A percentile compares a stretch with the other conserved stretches of the same genome.
phyloP scores from a whole-genome alignment of 2,113 vertebrate genomes.

The Ailuropoda melanoleuca region DNA sequence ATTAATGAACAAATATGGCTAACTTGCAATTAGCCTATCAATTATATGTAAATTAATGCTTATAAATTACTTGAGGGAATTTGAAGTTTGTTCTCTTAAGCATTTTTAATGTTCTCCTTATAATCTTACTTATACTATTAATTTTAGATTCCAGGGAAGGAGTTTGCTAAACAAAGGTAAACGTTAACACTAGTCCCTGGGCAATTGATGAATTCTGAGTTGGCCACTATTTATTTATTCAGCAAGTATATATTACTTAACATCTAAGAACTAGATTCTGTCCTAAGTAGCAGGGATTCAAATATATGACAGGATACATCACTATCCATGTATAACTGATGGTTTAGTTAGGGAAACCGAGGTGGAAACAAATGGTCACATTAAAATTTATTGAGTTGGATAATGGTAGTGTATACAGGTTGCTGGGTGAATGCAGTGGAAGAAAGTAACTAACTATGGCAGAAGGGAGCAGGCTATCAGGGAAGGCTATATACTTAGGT shows the following conservation, averaged over 20 bases:
- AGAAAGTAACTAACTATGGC: neutral
- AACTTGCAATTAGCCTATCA: conserved; percentile 66
- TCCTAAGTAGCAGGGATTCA: conserved; percentile 30
- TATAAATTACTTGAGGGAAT: conserved; percentile 61
- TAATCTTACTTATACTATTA: conserved; percentile 64
- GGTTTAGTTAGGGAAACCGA: neutral
- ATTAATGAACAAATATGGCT: conserved; percentile 65
- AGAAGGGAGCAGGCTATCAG: neutral
- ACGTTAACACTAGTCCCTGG: conserved; percentile 34
- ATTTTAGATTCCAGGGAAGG: conserved; percentile 56
- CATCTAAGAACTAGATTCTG: neutral
- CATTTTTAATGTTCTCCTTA: conserved; percentile 65
- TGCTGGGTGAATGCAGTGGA: neutral
- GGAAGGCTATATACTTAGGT: neutral
- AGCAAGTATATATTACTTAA: neutral
- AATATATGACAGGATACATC: neutral
- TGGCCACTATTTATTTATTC: conserved; percentile 38
- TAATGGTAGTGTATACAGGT: neutral
- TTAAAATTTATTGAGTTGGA: neutral
- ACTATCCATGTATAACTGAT: neutral
- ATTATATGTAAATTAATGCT: conserved; percentile 62
- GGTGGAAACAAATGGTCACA: neutral
- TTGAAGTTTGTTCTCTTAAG: conserved; percentile 65
- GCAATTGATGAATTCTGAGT: conserved; percentile 43
- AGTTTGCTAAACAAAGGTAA: conserved; percentile 54